These are phyloP conservation scores for Sebastes oblongus DNA, from an alignment of 2,797 vertebrate species.

Conservation along the genomic window DNA sequence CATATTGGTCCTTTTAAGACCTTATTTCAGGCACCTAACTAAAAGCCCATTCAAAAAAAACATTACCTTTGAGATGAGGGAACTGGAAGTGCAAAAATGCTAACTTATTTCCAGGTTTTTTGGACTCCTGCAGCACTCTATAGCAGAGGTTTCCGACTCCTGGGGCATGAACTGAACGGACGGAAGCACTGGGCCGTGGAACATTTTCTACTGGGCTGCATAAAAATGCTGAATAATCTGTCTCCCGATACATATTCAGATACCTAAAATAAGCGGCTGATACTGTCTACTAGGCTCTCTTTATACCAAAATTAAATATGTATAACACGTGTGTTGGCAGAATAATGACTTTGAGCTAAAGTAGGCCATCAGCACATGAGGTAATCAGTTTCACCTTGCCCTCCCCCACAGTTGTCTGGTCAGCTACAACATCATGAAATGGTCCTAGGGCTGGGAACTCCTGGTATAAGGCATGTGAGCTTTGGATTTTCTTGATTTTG, in stretches of 20 bases:
- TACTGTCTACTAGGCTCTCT: background rate
- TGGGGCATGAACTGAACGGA: background rate
- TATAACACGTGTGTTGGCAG: background rate
- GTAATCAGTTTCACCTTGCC: background rate
- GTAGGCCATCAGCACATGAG: background rate
- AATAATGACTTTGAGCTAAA: background rate
- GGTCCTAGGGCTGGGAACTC: background rate
- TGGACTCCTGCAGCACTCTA: too few relatives aligned
- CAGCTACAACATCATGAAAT: background rate
- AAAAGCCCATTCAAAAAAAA: too few relatives aligned
- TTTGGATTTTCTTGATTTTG: background rate
- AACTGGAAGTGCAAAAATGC: too few relatives aligned
- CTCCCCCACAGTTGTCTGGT: background rate
- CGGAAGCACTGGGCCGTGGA: background rate
- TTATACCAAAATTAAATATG: background rate
- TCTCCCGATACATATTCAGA: background rate
- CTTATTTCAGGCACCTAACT: too few relatives aligned
- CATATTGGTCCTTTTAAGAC: too few relatives aligned
- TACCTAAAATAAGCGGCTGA: background rate
- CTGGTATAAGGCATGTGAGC: background rate
- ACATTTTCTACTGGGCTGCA: background rate
- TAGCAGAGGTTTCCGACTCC: background rate
- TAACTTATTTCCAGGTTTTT: too few relatives aligned
- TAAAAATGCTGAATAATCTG: background rate
- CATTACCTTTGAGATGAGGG: too few relatives aligned